Percentiles rank a stretch among this genome's conserved stretches.
phyloP scores from a whole-genome alignment of 2,797 vertebrate species.

The Pterois miles region DNA sequence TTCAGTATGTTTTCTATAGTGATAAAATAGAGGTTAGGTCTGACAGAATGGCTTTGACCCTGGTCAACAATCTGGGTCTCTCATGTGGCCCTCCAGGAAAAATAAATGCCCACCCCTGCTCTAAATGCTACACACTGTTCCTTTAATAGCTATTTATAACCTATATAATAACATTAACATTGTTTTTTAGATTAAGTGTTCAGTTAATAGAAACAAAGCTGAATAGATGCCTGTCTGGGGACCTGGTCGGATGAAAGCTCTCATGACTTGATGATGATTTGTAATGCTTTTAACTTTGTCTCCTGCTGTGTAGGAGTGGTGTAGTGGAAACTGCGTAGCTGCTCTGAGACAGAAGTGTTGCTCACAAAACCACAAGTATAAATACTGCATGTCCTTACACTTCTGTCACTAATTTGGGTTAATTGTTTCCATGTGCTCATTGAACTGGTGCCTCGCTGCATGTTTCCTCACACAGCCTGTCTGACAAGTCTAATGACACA shows the following conservation, averaged over 20 bases:
- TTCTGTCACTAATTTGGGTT: slow-evolving; percentile 53
- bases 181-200: neutral
- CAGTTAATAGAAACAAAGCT: neutral
- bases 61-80: too few relatives aligned
- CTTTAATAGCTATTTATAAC: neutral
- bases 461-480: slow-evolving; percentile 16
- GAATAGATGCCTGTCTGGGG: neutral
- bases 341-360: slow-evolving; percentile 27
- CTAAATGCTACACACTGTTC: neutral
- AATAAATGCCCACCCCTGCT: too few relatives aligned
- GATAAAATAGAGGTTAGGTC: too few relatives aligned
- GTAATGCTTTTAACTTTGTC: neutral
- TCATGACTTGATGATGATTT: neutral
- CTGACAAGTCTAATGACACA: slow-evolving; percentile 34
- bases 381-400: slow-evolving; percentile 48
- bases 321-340: slow-evolving; percentile 8
- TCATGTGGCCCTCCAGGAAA: too few relatives aligned
- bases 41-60: too few relatives aligned
- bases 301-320: neutral
- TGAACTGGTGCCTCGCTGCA: slow-evolving; percentile 23
- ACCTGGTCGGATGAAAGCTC: neutral
- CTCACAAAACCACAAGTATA: slow-evolving; percentile 39
- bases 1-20: too few relatives aligned
- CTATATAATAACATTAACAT: neutral
- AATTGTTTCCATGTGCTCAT: slow-evolving; percentile 52